Evolutionary conservation across 2,113 vertebrate species (phyloP), one percentile per base, ranked within the genome.

Genomic region (Electrona antarctica): DNA sequence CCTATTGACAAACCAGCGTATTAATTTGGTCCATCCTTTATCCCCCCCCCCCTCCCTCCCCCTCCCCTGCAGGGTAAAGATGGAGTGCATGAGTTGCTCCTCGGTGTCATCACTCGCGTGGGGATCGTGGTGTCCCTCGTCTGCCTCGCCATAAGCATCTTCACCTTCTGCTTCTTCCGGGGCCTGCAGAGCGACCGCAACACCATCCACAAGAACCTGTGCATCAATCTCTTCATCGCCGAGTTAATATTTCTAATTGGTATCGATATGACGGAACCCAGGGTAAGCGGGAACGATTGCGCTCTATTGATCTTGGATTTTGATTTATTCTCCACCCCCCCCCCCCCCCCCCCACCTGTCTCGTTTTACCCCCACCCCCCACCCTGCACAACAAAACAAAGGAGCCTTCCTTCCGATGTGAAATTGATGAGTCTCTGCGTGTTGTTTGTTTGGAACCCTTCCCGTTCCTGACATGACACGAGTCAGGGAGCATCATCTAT

Each of bases 131-230:
- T 98, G 84, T 98, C 97, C 73, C 96, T 99, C 3, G 94, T 99
- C 87, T 98, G 98, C 91, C 94, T 99, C 85, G 92, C 93, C 80
- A 95, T 99, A 90, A 97, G 97, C 94, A 97, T 99, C 93, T 98
- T 98, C 91, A 99, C 98, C 71, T 99, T 99, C 94, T 98, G 97
- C 93, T 99, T 99, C 89, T 99, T 99, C 95, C 95, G 97, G 61
- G 98, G 97, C 77, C 95, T 99, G 49, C 98, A 99, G 91, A 98
- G 96, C 41, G 98, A 99, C 86, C 97, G 97, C 76, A 99, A 99
- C 89, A 99, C 98, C 72, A 99, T 99, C 93, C 98, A 99, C 95
- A 99, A 99, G 93, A 99, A 99, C 87, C 89, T 99, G 83, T 99
- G 98, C 92, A 97, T 99, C 91, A 99, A 98, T 90, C 94, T 99